Evolutionary conservation across 2,797 vertebrate species (phyloP).

Genomic region (Lepus townsendii): DNA sequence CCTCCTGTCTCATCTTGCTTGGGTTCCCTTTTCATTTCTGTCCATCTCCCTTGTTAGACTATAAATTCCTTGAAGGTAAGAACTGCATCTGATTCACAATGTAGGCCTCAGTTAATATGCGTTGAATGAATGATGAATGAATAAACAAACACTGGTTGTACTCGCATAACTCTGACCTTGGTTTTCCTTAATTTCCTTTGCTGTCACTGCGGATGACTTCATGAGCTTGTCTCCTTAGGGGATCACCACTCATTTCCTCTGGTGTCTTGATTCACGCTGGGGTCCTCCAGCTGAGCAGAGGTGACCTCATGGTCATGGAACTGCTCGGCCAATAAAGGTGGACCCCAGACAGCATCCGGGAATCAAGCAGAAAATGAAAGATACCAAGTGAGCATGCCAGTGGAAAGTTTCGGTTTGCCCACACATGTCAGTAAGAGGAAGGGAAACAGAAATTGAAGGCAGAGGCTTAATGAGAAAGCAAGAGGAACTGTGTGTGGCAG

Average conservation of each 20-base stretch:
- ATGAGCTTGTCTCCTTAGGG: conserved; percentile 60
- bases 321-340: conserved; percentile 37
- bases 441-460: background rate
- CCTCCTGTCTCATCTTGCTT: background rate
- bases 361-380: conserved; percentile 41
- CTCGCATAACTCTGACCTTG: conserved; percentile 41
- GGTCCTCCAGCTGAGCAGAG: conserved; percentile 18
- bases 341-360: conserved; percentile 10
- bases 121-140: conserved; percentile 2
- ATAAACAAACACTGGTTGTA: conserved; percentile 10
- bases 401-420: conserved; percentile 48
- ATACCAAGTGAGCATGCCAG: fast-evolving
- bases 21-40: conserved; percentile 26
- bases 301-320: conserved; percentile 43
- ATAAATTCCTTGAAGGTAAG: conserved; percentile 20
- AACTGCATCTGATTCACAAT: background rate
- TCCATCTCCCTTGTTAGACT: background rate
- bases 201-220: conserved; percentile 58
- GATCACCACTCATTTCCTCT: conserved; percentile 73
- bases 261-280: conserved; percentile 63
- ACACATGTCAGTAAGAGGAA: background rate
- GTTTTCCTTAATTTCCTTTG: conserved; percentile 72
- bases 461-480: background rate
- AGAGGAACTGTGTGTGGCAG: background rate
- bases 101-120: conserved; percentile 12